Conservation (phyloP, 2,797 vertebrate genomes). For the Brotogeris chrysoptera region DNA sequence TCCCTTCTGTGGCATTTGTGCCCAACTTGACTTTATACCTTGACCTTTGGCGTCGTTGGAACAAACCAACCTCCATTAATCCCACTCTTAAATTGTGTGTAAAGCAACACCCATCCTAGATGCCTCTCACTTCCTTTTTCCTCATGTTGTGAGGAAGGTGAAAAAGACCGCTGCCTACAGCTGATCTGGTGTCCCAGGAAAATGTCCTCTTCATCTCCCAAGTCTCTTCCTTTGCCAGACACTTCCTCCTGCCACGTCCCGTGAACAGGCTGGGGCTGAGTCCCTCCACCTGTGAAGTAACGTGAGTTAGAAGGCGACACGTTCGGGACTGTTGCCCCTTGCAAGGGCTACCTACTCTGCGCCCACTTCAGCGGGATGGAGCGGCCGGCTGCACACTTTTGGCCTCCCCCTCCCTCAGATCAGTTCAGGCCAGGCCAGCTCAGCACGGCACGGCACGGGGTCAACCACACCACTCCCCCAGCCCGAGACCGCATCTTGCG, state of each 20-base stretch:
- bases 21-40: too few relatives aligned
- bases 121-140: neutral
- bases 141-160: accelerated
- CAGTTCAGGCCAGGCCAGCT: too few relatives aligned
- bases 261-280: accelerated
- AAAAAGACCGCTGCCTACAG: neutral
- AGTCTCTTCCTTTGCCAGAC: accelerated
- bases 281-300: neutral
- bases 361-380: neutral
- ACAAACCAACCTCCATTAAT: accelerated
- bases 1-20: accelerated
- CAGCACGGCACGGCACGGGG: too few relatives aligned
- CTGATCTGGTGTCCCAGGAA: neutral
- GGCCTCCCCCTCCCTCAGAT: neutral
- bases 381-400: neutral
- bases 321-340: neutral
- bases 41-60: accelerated
- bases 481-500: neutral
- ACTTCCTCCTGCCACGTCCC: accelerated
- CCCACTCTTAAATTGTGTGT: accelerated
- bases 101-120: accelerated
- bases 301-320: neutral
- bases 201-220: accelerated
- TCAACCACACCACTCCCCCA: too few relatives aligned
- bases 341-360: neutral